A percentile compares a stretch with the other conserved stretches of the same genome.
Conservation (phyloP, 1,140 invertebrate species). For the Ceratina calcarata region DNA sequence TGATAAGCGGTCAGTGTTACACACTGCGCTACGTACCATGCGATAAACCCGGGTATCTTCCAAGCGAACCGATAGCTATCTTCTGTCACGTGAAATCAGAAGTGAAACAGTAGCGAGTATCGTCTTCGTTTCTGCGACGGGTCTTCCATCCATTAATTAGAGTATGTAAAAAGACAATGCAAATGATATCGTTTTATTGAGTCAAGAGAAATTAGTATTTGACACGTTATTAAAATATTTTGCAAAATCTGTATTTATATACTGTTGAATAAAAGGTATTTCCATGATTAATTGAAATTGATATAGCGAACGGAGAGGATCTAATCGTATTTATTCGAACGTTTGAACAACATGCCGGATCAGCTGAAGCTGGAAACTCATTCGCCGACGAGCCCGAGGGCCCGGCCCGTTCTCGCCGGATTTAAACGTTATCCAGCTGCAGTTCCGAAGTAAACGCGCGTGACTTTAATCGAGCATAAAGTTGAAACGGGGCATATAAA, state of each 20-base stretch:
- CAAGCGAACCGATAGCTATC: background rate
- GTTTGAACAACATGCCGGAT: background rate
- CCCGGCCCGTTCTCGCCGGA: slow-evolving; percentile 29
- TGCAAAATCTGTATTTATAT: too few species aligned
- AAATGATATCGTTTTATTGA: too few species aligned
- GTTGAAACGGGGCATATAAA: slow-evolving; percentile 50
- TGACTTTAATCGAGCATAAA: slow-evolving; percentile 55
- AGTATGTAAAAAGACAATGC: too few species aligned
- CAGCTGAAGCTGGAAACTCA: background rate
- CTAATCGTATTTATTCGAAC: background rate
- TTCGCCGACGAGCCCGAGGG: background rate
- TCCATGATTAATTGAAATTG: too few species aligned
- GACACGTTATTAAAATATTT: too few species aligned
- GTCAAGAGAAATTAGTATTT: too few species aligned
- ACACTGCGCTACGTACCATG: background rate
- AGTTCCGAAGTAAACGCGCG: slow-evolving; percentile 49
- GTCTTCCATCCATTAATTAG: too few species aligned
- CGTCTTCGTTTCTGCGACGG: too few species aligned
- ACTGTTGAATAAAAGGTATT: too few species aligned
- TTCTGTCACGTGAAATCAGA: too few species aligned
- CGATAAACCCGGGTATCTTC: background rate
- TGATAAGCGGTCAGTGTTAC: slow-evolving; percentile 21
- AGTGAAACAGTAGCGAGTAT: background rate
- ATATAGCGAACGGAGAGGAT: too few species aligned
- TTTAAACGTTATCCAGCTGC: slow-evolving; percentile 43